Evolutionary conservation across 2,888 invertebrate species (phyloP).

Genomic region (Macropis europaea): DNA sequence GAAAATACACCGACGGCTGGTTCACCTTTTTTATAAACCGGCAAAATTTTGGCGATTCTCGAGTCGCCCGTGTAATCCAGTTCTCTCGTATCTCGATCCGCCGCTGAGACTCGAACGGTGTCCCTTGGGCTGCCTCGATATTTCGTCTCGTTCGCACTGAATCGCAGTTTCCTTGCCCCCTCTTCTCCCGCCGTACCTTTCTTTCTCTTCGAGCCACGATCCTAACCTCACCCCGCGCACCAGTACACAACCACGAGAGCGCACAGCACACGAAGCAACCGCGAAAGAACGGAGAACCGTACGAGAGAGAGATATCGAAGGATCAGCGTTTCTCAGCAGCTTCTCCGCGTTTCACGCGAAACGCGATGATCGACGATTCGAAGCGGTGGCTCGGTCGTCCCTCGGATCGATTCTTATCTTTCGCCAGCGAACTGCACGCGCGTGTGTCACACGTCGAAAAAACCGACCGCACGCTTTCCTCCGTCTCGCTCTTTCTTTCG

Average conservation of each 20-base stretch:
- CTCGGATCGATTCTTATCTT: too few species aligned
- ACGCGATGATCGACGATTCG: too few species aligned
- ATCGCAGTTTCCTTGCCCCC: slow-evolving; percentile 29
- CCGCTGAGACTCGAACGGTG: slow-evolving; percentile 7
- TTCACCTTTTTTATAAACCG: slow-evolving; percentile 78
- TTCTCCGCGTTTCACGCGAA: background rate
- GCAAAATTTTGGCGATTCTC: slow-evolving; percentile 77
- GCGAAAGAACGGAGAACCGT: slow-evolving; percentile 28
- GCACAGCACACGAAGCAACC: slow-evolving; percentile 16
- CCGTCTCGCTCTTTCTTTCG: background rate
- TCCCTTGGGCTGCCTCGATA: slow-evolving; percentile 40
- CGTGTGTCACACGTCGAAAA: too few species aligned
- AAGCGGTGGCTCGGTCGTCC: too few species aligned
- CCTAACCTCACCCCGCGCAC: slow-evolving; percentile 53
- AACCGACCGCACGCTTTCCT: too few species aligned
- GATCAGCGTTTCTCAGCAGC: slow-evolving; percentile 32
- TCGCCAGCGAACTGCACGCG: slow-evolving; percentile 24
- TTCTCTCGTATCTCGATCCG: slow-evolving; percentile 64
- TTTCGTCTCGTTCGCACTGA: slow-evolving; percentile 43
- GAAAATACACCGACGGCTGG: too few species aligned
- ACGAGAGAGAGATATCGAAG: slow-evolving; percentile 33
- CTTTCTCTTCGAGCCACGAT: slow-evolving; percentile 41
- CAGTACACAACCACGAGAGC: slow-evolving; percentile 29
- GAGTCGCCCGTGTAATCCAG: slow-evolving; percentile 78
- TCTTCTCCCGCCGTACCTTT: slow-evolving; percentile 19